A percentile compares a stretch with the other conserved stretches of the same genome.
phyloP scores from a whole-genome alignment of 2,113 vertebrate genomes.

The Rhizomys pruinosus region DNA sequence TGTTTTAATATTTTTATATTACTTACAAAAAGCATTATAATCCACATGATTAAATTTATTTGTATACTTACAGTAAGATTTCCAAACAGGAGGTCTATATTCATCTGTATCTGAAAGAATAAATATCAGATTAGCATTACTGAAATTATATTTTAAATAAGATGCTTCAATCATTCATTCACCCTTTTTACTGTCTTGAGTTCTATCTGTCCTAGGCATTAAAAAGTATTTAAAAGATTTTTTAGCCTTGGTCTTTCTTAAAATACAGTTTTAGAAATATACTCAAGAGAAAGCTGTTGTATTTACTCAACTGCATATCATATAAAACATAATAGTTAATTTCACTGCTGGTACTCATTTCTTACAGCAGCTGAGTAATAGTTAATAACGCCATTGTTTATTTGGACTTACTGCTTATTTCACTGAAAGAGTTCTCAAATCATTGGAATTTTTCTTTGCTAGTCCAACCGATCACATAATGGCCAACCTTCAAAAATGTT shows the following conservation, averaged over 20 bases:
- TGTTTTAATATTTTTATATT: slow-evolving; percentile 26
- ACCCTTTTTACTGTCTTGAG: background rate
- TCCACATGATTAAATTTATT: background rate
- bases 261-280: slow-evolving; percentile 46
- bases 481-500: background rate
- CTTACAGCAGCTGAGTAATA: slow-evolving; percentile 4
- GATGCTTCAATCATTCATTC: slow-evolving; percentile 28
- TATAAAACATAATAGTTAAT: slow-evolving; percentile 24
- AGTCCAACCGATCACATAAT: slow-evolving; percentile 12
- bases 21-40: slow-evolving; percentile 57
- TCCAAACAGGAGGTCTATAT: slow-evolving; percentile 95
- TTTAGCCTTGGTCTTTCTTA: slow-evolving; percentile 25
- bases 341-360: slow-evolving; percentile 26
- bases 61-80: slow-evolving; percentile 93
- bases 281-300: slow-evolving; percentile 28
- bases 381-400: slow-evolving; percentile 39
- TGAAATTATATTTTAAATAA: slow-evolving; percentile 23
- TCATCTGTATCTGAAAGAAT: slow-evolving; percentile 93
- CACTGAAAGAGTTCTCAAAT: background rate
- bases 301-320: slow-evolving; percentile 46
- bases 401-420: slow-evolving; percentile 33
- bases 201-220: background rate
- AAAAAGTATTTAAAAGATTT: background rate
- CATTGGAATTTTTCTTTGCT: slow-evolving; percentile 7
- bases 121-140: slow-evolving; percentile 58